Conservation (phyloP, 2,797 vertebrate genomes). For the Streptopelia turtur region DNA sequence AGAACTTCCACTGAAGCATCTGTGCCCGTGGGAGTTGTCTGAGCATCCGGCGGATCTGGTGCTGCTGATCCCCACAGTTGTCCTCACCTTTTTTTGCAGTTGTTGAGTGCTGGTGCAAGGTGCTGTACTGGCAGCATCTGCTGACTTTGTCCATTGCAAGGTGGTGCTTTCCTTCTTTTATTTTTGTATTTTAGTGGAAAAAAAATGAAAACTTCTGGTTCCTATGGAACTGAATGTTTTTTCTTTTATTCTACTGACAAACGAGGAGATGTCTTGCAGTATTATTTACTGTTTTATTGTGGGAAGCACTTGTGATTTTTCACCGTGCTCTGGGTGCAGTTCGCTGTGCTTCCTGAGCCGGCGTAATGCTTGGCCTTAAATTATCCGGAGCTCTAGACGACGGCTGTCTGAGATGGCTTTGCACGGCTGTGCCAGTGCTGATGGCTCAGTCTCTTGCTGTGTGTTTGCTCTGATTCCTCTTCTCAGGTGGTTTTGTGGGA, state of each 20-base stretch:
- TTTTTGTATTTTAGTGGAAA: background rate
- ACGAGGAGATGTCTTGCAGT: background rate
- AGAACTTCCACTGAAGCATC: conserved; percentile 29
- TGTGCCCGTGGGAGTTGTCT: background rate
- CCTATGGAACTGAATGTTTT: background rate
- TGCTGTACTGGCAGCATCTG: background rate
- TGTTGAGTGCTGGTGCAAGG: fast-evolving
- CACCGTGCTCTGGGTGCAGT: background rate
- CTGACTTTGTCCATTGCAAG: background rate
- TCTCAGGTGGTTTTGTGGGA: background rate
- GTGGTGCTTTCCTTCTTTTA: background rate
- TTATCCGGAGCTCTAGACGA: background rate
- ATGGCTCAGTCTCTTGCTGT: background rate
- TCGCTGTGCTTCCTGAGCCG: background rate
- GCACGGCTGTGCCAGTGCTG: background rate
- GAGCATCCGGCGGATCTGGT: background rate
- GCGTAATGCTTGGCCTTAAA: background rate
- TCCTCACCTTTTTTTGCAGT: background rate
- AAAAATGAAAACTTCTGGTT: background rate
- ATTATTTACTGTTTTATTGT: background rate
- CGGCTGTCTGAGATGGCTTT: background rate
- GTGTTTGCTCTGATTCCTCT: background rate
- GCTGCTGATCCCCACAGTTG: background rate
- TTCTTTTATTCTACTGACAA: background rate
- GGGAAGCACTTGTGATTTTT: background rate